Conservation (phyloP, 2,888 invertebrate species). For the Drosophila atripex region DNA sequence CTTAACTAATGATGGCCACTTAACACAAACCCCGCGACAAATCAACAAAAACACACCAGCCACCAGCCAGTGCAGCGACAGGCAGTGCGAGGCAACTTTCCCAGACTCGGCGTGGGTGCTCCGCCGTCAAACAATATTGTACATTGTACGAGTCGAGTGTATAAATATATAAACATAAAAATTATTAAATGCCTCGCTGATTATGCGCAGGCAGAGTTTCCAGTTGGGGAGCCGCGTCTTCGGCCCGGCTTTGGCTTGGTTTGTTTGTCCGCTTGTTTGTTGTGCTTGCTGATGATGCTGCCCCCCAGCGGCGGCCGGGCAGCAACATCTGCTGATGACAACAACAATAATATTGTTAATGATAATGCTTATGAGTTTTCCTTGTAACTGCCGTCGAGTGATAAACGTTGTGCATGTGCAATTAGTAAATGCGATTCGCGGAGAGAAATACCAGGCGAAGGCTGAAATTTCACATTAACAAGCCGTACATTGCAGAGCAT, state of each 20-base stretch:
- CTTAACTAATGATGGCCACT: slow-evolving; percentile 79
- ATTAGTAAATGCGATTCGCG: slow-evolving; percentile 55
- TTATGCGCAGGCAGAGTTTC: slow-evolving; percentile 70
- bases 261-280: slow-evolving; percentile 48
- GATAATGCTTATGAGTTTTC: slow-evolving; percentile 80
- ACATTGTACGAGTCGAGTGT: slow-evolving; percentile 27
- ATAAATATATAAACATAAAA: slow-evolving; percentile 69
- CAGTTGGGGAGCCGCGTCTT: slow-evolving; percentile 17
- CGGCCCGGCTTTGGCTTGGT: background rate
- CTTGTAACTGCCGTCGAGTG: slow-evolving; percentile 63
- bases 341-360: slow-evolving; percentile 82
- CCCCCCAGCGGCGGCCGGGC: slow-evolving; percentile 26
- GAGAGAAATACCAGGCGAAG: slow-evolving; percentile 49
- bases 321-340: slow-evolving; percentile 61
- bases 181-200: slow-evolving; percentile 77
- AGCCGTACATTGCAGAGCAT: slow-evolving; percentile 63
- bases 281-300: slow-evolving; percentile 71
- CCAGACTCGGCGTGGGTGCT: slow-evolving; percentile 72
- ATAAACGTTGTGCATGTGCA: slow-evolving; percentile 79
- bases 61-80: slow-evolving; percentile 8
- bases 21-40: slow-evolving; percentile 78
- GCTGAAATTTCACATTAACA: slow-evolving; percentile 72
- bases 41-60: slow-evolving; percentile 63
- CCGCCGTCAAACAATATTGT: slow-evolving; percentile 38
- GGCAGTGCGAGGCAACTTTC: slow-evolving; percentile 58